phyloP scores from a whole-genome alignment of 2,888 invertebrate genomes.

The Acronicta leporina region DNA sequence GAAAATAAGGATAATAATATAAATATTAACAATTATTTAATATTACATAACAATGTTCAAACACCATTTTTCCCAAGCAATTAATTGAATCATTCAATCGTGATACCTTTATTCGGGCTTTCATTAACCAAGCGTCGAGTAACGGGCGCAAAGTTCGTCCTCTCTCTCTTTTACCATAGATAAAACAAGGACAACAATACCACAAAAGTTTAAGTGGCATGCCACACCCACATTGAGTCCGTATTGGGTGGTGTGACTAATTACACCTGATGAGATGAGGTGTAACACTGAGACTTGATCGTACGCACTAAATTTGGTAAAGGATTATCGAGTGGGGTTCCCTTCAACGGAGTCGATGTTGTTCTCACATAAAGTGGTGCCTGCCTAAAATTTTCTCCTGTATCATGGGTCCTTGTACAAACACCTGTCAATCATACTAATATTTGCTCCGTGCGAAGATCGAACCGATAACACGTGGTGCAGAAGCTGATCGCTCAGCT shows the following conservation, averaged over 20 bases:
- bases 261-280: conserved; percentile 59
- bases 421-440: too few relatives aligned
- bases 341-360: not conserved
- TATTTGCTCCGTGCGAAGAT: too few relatives aligned
- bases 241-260: conserved; percentile 65
- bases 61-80: conserved; percentile 1
- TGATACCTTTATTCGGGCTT: conserved; percentile 59
- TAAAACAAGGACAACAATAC: conserved; percentile 48
- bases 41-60: not conserved
- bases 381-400: too few relatives aligned
- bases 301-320: conserved; percentile 44
- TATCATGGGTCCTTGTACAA: too few relatives aligned
- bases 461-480: too few relatives aligned
- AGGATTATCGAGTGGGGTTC: conserved; percentile 36
- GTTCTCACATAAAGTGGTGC: too few relatives aligned
- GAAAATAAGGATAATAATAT: too few relatives aligned
- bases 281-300: conserved; percentile 41
- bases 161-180: conserved; percentile 48
- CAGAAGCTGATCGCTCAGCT: too few relatives aligned
- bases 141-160: conserved; percentile 62
- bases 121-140: conserved; percentile 53
- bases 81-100: conserved; percentile 36
- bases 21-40: not conserved
- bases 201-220: conserved; percentile 34
- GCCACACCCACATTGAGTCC: conserved; percentile 57